Conservation (phyloP, 2,113 vertebrate genomes). For the Onychorhynchus coronatus region DNA sequence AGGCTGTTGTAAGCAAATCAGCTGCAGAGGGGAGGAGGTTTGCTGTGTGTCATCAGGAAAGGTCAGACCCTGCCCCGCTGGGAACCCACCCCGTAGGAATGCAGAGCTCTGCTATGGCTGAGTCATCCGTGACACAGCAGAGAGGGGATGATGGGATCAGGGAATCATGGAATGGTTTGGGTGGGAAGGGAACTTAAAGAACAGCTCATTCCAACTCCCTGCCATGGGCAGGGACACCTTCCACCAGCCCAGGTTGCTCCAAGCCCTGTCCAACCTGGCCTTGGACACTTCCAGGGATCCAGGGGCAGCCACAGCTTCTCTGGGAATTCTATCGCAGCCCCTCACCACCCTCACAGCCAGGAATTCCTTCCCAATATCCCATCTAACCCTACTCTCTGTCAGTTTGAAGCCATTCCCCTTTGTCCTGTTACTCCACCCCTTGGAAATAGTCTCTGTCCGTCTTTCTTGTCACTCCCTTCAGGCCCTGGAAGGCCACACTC, state of each 20-base stretch:
- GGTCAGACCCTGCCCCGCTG: neutral
- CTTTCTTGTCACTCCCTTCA: neutral
- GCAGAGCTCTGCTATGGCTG: neutral
- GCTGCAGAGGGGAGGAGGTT: neutral
- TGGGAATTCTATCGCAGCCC: fast-evolving
- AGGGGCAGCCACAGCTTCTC: neutral
- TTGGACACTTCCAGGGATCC: neutral
- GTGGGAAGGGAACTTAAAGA: neutral
- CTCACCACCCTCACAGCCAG: fast-evolving
- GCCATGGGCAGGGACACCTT: neutral
- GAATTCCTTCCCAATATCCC: neutral
- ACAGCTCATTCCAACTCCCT: too few relatives aligned
- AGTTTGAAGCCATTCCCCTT: neutral
- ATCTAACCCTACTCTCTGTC: neutral
- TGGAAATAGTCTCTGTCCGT: neutral
- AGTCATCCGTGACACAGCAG: fast-evolving
- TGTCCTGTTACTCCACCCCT: neutral
- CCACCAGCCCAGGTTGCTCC: neutral
- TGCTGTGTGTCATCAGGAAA: neutral
- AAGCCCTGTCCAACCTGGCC: neutral
- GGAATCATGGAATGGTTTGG: neutral
- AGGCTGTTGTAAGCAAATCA: neutral
- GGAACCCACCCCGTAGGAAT: neutral
- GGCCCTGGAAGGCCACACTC: neutral
- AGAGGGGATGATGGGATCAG: neutral